Conservation (phyloP, 2,113 vertebrate species). For the Eptesicus fuscus region DNA sequence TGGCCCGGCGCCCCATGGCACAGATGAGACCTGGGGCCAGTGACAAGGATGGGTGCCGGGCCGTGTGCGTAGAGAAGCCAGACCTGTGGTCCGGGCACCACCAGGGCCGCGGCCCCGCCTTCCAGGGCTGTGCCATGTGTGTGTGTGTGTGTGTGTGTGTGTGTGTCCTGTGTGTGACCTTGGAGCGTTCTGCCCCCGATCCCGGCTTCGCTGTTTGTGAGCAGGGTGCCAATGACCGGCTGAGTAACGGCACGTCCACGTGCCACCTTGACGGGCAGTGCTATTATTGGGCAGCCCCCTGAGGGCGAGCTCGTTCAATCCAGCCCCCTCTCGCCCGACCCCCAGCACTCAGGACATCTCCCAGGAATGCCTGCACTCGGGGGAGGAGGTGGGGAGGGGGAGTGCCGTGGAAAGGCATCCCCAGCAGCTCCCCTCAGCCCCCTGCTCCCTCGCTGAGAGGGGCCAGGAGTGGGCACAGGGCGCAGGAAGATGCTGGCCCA, state of each 20-base stretch:
- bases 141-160: too few species aligned
- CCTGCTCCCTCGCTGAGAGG: not conserved
- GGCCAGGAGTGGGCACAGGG: not conserved
- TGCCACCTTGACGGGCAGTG: not conserved
- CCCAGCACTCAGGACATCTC: not conserved
- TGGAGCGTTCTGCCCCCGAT: not conserved
- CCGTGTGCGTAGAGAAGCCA: not conserved
- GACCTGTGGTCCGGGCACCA: not conserved
- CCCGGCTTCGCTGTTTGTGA: not conserved
- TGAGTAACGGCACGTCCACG: not conserved
- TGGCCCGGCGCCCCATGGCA: not conserved
- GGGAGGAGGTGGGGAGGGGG: rapidly evolving
- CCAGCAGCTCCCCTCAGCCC: not conserved
- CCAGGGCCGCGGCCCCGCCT: not conserved
- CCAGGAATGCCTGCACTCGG: not conserved
- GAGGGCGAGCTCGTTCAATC: not conserved
- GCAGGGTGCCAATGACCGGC: not conserved
- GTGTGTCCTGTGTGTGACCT: too few species aligned
- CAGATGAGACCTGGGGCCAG: not conserved
- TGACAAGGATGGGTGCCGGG: not conserved
- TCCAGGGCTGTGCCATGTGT: not conserved
- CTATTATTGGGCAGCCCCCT: not conserved
- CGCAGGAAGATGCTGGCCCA: not conserved
- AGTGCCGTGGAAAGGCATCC: not conserved
- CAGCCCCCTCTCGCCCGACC: not conserved